Base-by-base conservation (phyloP, 2,888 invertebrate species). In the Drosophila aldrichi region DNA sequence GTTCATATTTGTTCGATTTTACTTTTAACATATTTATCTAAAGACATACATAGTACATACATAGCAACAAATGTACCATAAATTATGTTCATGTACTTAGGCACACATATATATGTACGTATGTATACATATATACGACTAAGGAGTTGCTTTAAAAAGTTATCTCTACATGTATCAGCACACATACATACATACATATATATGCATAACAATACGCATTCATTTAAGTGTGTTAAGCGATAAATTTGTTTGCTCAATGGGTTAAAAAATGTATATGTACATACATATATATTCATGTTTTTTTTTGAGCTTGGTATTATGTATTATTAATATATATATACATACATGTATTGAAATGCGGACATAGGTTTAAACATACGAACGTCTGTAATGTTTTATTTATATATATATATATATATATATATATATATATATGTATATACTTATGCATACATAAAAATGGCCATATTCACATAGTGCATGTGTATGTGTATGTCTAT, bases 181-280 rank as follows among this genome's bases (percentile, higher is more conserved):
- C n/a, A 32, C 48, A 32, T 8, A 29, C 7, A 7, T 29, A 29
- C 32, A 46, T 1, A 10, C 10, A 29, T 8, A 7, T 6, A n/a
- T 51, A 51, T 52, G 34, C 36, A 36, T 36, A 52, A 36, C 34
- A 36, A 34, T 52, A 52, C 36, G 51, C 51, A 36, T 52, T 34
- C 51, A 52, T 49, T 49, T 49, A 49, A 49, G 51, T 52, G 51
- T 52, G 51, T 36, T 52, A 36, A 52, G 51, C 51, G 51, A 52
- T 52, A 52, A 52, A 52, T 52, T 34, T 36, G 51, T 52, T 52
- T 52, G 51, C 51, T 52, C 36, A 52, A 52, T 52, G 51, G 51
- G 51, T 29, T 44, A 49, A 32, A 49, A 36, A 32, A 32, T 32
- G 32, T 29, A 29, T 29, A 29, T 29, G 8, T 29, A 8, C 8